Evolutionary conservation across 1,140 invertebrate genomes (phyloP).

Genomic region (Atta texana): DNA sequence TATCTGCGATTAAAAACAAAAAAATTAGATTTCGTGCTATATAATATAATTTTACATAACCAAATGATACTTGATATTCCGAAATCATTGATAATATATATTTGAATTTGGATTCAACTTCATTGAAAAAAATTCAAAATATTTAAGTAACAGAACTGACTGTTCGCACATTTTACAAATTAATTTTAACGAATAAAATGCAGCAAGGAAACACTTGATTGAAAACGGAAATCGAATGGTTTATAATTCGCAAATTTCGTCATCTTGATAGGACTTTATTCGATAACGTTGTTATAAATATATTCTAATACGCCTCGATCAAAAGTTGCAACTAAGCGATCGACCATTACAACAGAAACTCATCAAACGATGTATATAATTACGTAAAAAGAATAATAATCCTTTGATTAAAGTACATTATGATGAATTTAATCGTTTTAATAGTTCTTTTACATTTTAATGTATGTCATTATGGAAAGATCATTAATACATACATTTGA

Average conservation of each 20-base stretch:
- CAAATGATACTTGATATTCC: neutral
- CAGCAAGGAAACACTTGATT: neutral
- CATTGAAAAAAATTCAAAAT: neutral
- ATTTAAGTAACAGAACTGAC: neutral
- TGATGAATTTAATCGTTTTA: neutral
- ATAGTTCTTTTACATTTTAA: neutral
- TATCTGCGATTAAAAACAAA: neutral
- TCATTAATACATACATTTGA: neutral
- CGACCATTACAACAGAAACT: conserved; percentile 1
- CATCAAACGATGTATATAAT: neutral
- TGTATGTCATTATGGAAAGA: neutral
- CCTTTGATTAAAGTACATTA: neutral
- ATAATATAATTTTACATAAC: neutral
- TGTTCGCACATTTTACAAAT: neutral
- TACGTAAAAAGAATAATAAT: conserved; percentile 5
- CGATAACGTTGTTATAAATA: conserved; percentile 25
- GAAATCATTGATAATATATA: neutral
- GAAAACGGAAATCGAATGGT: neutral
- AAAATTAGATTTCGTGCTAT: neutral
- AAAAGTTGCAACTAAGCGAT: neutral
- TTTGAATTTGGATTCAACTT: conserved; percentile 5
- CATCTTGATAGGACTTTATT: neutral
- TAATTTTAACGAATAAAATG: neutral
- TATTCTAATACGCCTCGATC: neutral
- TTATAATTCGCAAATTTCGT: neutral